Evolutionary conservation across 2,797 vertebrate species (phyloP).

Genomic region (Smutsia temminckii): DNA sequence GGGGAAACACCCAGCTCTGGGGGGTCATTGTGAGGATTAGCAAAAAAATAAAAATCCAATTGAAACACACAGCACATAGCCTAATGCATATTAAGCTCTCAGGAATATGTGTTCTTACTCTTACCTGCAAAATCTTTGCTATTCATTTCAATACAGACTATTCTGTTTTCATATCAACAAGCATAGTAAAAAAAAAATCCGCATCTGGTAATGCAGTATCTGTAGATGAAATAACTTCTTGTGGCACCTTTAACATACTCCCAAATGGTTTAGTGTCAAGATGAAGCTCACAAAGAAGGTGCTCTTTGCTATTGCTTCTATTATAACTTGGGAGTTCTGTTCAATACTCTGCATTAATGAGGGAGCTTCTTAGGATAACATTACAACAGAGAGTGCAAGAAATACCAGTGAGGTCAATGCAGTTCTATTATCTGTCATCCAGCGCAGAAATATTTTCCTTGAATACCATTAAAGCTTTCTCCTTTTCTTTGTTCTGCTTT

Average conservation of each 20-base stretch:
- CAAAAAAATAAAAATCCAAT: background rate
- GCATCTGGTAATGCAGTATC: background rate
- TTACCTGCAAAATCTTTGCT: conserved; percentile 10
- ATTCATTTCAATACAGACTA: background rate
- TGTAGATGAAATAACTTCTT: conserved; percentile 61
- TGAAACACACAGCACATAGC: background rate
- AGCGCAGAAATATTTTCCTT: conserved; percentile 83
- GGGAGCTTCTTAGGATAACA: conserved; percentile 81
- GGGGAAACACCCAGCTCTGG: background rate
- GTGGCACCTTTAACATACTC: conserved; percentile 62
- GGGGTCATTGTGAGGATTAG: background rate
- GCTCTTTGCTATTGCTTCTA: conserved; percentile 66
- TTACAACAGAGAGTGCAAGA: conserved; percentile 76
- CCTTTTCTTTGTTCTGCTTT: conserved; percentile 82
- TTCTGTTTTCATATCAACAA: background rate
- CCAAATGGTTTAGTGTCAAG: conserved; percentile 65
- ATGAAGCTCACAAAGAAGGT: conserved; percentile 70
- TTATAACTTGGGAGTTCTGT: conserved; percentile 76
- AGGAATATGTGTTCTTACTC: background rate
- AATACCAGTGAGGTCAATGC: conserved; percentile 80
- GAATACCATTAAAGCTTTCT: conserved; percentile 84
- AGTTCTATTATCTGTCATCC: conserved; percentile 82
- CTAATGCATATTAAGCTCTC: background rate
- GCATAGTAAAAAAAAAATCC: conserved; percentile 2
- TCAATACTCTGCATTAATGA: conserved; percentile 84